These are phyloP conservation scores for Diploptera punctata DNA, from an alignment of 2,888 invertebrate genomes.

Conservation along the genomic window DNA sequence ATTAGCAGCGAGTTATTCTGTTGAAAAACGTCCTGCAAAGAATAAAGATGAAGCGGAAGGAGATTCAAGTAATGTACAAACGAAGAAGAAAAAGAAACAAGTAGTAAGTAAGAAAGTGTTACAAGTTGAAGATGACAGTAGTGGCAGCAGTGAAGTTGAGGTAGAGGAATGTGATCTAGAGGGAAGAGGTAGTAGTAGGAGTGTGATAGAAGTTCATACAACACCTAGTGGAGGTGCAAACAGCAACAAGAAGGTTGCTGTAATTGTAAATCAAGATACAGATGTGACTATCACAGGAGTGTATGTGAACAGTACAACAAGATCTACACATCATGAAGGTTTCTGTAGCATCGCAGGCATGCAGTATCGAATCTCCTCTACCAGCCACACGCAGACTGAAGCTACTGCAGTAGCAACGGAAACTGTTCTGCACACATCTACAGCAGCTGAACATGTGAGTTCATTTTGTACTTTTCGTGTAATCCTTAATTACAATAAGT, in stretches of 20 bases:
- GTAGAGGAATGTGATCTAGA: slow-evolving; percentile 49
- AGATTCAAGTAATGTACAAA: slow-evolving; percentile 1
- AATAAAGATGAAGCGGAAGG: slow-evolving; percentile 2
- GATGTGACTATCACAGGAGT: slow-evolving; percentile 89
- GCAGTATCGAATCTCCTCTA: slow-evolving; percentile 88
- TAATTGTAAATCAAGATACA: slow-evolving; percentile 84
- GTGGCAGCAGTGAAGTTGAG: slow-evolving; percentile 52
- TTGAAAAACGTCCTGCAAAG: slow-evolving; percentile 62
- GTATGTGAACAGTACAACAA: slow-evolving; percentile 76
- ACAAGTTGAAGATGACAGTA: slow-evolving; percentile 56
- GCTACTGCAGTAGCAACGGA: slow-evolving; percentile 79
- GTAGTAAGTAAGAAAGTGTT: slow-evolving; percentile 52
- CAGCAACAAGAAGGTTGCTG: slow-evolving; percentile 58
- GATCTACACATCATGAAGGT: slow-evolving; percentile 78
- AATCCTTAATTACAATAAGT: no score
- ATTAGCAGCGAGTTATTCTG: slow-evolving; percentile 82
- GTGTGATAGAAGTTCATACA: slow-evolving; percentile 53
- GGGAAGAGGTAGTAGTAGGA: slow-evolving; percentile 52
- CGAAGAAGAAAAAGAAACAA: slow-evolving; percentile 37
- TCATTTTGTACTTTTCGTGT: neutral
- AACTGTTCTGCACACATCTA: slow-evolving; percentile 56
- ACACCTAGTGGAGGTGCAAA: slow-evolving; percentile 22
- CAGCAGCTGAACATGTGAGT: slow-evolving; percentile 52
- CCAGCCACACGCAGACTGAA: slow-evolving; percentile 85
- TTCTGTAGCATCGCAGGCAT: slow-evolving; percentile 84